Evolutionary conservation across 2,888 invertebrate genomes (phyloP).

Genomic region (Bombyx huttoni): DNA sequence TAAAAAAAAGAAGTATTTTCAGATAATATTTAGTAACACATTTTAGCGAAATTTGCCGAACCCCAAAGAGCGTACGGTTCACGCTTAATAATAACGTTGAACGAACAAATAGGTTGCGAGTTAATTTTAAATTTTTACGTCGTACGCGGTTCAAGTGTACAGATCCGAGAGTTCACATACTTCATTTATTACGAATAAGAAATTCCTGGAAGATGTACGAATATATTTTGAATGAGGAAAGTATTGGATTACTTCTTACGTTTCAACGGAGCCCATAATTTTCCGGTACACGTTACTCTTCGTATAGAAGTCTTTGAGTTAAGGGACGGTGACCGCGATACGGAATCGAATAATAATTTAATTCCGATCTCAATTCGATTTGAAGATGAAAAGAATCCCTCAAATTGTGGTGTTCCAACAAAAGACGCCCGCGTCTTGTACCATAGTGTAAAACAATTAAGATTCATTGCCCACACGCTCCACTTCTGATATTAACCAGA

Average conservation of each 20-base stretch:
- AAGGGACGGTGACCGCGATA: background rate
- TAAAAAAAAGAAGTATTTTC: too few relatives aligned
- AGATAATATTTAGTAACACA: background rate
- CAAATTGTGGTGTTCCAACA: conserved; percentile 9
- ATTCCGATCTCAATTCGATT: conserved; percentile 4
- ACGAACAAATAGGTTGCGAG: background rate
- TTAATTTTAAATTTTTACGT: background rate
- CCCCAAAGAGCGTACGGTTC: background rate
- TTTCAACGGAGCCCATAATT: background rate
- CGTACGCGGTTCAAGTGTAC: conserved; percentile 3
- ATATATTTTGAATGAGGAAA: background rate
- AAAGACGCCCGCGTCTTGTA: conserved; percentile 14
- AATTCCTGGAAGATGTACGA: background rate
- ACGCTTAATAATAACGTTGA: background rate
- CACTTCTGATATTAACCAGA: conserved; percentile 47
- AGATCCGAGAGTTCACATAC: background rate
- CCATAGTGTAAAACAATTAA: conserved; percentile 28
- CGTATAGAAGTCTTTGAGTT: conserved; percentile 2
- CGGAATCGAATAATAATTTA: background rate
- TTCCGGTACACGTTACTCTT: background rate
- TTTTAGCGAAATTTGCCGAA: background rate
- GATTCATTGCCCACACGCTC: conserved; percentile 40
- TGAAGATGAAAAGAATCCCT: conserved; percentile 8
- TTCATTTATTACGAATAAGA: background rate
- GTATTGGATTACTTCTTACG: background rate